These are phyloP conservation scores for Silurus lanzhouensis DNA, from an alignment of 2,797 vertebrate species.

Conservation along the genomic window DNA sequence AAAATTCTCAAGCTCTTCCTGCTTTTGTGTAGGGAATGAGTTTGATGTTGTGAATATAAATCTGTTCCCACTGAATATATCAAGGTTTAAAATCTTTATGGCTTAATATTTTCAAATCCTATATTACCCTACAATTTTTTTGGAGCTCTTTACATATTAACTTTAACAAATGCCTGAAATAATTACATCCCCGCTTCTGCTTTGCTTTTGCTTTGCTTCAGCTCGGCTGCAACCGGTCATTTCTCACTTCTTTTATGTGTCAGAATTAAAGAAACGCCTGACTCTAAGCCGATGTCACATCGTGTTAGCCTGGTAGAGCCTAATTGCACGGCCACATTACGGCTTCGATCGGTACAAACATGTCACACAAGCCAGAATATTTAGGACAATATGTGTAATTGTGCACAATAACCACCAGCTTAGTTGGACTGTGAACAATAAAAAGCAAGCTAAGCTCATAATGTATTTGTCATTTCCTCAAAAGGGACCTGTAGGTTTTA, in stretches of 20 bases:
- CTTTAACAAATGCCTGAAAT: background rate
- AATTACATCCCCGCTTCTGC: background rate
- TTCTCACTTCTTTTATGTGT: background rate
- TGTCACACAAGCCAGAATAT: background rate
- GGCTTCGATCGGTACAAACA: background rate
- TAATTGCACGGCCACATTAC: background rate
- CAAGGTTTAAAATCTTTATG: background rate
- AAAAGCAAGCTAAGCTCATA: background rate
- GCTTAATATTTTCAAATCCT: background rate
- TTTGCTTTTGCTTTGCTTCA: background rate
- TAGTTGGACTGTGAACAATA: background rate
- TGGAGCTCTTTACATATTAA: background rate
- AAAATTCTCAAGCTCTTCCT: background rate
- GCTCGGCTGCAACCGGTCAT: background rate
- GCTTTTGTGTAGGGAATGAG: background rate
- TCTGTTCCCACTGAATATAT: background rate
- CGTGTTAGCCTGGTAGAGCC: background rate
- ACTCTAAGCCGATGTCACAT: slow-evolving; percentile 3
- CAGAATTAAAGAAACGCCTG: background rate
- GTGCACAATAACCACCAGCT: background rate
- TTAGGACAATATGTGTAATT: background rate
- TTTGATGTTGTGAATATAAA: background rate
- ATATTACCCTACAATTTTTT: background rate
- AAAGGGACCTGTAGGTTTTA: background rate
- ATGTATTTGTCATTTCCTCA: background rate